Conservation (phyloP, 1,140 invertebrate species). For the Rhynchophorus ferrugineus region DNA sequence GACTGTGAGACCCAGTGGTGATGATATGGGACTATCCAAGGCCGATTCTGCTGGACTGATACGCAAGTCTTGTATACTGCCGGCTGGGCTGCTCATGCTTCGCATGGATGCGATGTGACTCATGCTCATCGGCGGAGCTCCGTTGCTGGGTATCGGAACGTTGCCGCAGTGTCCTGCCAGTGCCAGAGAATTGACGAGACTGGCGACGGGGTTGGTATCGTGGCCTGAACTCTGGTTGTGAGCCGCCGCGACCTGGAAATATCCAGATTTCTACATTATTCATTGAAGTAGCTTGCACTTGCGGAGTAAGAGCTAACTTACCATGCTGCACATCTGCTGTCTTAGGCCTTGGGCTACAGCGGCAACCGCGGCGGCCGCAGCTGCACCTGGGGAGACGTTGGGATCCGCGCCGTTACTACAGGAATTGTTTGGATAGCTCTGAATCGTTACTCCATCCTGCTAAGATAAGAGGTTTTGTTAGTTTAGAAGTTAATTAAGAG, state of each 20-base stretch:
- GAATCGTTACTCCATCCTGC: constrained; percentile 37
- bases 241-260: constrained; percentile 44
- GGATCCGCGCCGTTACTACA: constrained; percentile 53
- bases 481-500: not conserved
- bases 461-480: too few species aligned
- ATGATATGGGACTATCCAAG: constrained; percentile 46
- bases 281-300: too few species aligned
- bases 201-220: constrained; percentile 44
- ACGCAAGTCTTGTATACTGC: constrained; percentile 38
- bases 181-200: constrained; percentile 39
- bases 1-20: constrained; percentile 42
- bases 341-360: constrained; percentile 61
- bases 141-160: constrained; percentile 38
- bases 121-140: constrained; percentile 37
- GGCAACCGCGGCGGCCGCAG: constrained; percentile 63
- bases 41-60: constrained; percentile 40
- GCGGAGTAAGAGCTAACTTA: constrained; percentile 23
- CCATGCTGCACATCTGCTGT: constrained; percentile 66
- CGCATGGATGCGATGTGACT: constrained; percentile 35
- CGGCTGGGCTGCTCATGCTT: constrained; percentile 36
- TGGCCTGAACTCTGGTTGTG: constrained; percentile 47
- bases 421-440: constrained; percentile 37
- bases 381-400: constrained; percentile 56
- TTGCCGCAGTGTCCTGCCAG: constrained; percentile 39
- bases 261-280: too few species aligned